These are phyloP conservation scores for Drosophila vallismaia DNA, from an alignment of 2,888 invertebrate species.

Conservation along the genomic window DNA sequence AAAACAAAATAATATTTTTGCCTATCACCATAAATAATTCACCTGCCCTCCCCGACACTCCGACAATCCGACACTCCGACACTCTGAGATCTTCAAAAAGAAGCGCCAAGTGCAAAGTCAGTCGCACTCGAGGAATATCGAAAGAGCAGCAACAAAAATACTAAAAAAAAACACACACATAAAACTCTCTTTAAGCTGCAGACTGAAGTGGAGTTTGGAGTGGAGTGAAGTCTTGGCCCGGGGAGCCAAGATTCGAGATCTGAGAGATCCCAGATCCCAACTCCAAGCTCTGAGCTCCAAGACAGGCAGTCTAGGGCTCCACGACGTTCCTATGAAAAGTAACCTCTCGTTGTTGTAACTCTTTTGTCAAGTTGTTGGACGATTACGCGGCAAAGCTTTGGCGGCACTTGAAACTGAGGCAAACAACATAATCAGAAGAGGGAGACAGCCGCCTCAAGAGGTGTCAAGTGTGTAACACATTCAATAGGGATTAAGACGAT, in stretches of 20 bases:
- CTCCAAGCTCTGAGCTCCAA: constrained; percentile 51
- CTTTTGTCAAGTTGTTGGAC: constrained; percentile 51
- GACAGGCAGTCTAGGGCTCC: constrained; percentile 71
- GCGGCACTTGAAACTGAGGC: constrained; percentile 61
- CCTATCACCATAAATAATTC: constrained; percentile 81
- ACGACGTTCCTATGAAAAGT: constrained; percentile 56
- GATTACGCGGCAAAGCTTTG: constrained; percentile 36
- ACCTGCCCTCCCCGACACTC: constrained; percentile 40
- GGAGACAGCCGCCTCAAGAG: constrained; percentile 49
- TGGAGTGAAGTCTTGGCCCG: constrained; percentile 16
- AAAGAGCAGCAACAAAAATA: constrained; percentile 32
- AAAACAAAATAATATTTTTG: constrained; percentile 71
- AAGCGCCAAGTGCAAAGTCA: constrained; percentile 75
- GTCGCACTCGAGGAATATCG: constrained; percentile 72
- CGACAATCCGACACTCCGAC: neutral
- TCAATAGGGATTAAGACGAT: constrained; percentile 42
- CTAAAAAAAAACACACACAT: constrained; percentile 34
- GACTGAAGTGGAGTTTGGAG: constrained; percentile 40
- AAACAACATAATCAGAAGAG: constrained; percentile 72
- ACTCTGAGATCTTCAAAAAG: constrained; percentile 76
- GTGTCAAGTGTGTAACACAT: constrained; percentile 58
- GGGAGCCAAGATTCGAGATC: constrained; percentile 3
- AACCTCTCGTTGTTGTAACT: constrained; percentile 36
- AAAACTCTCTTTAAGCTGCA: constrained; percentile 40
- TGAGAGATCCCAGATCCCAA: neutral